Evolutionary conservation across 2,888 invertebrate genomes (phyloP).

Genomic region (Lasioglossum villosulum): DNA sequence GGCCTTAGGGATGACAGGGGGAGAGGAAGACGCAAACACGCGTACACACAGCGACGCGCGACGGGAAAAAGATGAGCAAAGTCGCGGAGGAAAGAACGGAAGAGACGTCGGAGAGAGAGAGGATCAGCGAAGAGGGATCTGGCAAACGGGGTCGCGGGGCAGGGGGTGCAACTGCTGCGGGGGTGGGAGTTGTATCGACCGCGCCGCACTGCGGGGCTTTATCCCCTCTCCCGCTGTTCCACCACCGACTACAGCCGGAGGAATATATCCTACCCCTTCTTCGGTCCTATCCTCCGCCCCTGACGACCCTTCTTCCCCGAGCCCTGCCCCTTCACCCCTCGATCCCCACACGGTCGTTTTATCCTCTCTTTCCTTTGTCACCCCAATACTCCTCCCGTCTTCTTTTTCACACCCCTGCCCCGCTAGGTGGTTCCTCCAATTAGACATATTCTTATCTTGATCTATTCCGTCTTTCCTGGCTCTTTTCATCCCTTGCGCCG

Average conservation of each 20-base stretch:
- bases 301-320: background rate
- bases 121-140: slow-evolving; percentile 58
- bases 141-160: slow-evolving; percentile 56
- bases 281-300: background rate
- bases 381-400: background rate
- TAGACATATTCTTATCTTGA: background rate
- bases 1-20: background rate
- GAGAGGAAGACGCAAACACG: background rate
- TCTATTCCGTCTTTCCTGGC: background rate
- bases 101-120: slow-evolving; percentile 46
- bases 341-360: background rate
- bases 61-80: slow-evolving; percentile 30
- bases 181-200: slow-evolving; percentile 83
- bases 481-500: background rate
- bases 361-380: slow-evolving; percentile 18
- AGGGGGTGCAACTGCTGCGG: slow-evolving; percentile 16
- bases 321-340: background rate
- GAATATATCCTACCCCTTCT: slow-evolving; percentile 34
- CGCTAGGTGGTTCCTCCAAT: slow-evolving; percentile 10
- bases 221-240: slow-evolving; percentile 78
- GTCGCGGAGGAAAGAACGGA: slow-evolving; percentile 29
- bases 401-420: background rate
- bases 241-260: slow-evolving; percentile 49
- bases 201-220: slow-evolving; percentile 84
- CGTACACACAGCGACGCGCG: background rate